Evolutionary conservation across 2,797 vertebrate genomes (phyloP).

Genomic region (Streptopelia turtur): DNA sequence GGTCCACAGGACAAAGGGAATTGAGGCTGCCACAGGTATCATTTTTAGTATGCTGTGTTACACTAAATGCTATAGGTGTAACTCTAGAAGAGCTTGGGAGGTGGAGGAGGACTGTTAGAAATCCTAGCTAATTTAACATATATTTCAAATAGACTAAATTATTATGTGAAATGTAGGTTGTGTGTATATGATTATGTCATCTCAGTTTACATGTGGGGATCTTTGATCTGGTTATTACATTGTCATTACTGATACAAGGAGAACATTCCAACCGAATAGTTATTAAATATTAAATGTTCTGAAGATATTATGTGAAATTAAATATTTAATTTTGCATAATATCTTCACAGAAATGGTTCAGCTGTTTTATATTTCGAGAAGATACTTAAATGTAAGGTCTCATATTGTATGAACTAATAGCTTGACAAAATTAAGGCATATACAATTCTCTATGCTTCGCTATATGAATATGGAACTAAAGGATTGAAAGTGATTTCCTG

Average conservation of each 20-base stretch:
- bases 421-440: conserved; percentile 10
- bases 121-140: background rate
- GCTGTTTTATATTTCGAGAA: conserved; percentile 17
- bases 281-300: conserved; percentile 58
- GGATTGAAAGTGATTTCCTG: background rate
- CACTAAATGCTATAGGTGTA: background rate
- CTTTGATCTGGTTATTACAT: background rate
- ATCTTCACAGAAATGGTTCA: conserved; percentile 11
- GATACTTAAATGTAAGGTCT: conserved; percentile 8
- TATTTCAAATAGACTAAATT: background rate
- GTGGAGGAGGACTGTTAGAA: background rate
- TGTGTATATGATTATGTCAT: background rate
- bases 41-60: background rate
- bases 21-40: background rate
- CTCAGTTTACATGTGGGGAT: background rate
- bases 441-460: background rate
- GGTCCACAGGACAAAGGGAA: background rate
- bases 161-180: background rate
- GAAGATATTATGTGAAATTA: conserved; percentile 30
- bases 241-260: background rate
- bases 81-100: background rate
- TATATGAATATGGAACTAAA: background rate
- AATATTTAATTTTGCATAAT: conserved; percentile 38
- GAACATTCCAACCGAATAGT: conserved; percentile 7
- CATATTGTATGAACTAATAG: conserved; percentile 14